These are phyloP conservation scores for Charaxes varanes DNA, from an alignment of 1,140 invertebrate genomes.

Conservation along the genomic window DNA sequence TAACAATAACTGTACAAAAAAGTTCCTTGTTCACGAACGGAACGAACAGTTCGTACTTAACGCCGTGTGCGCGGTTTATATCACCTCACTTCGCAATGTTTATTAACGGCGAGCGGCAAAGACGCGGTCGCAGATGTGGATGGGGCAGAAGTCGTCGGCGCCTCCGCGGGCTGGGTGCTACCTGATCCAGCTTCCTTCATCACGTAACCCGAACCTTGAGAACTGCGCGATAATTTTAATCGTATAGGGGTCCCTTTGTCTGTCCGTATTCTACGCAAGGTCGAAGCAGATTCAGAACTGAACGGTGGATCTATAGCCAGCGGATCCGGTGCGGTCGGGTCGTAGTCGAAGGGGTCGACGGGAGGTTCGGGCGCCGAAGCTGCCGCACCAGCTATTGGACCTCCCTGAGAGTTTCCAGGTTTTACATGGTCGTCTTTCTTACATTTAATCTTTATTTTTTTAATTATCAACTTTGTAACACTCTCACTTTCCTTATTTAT, in stretches of 20 bases:
- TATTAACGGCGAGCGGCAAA: slow-evolving; percentile 78
- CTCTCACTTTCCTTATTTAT: slow-evolving; percentile 76
- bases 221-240: slow-evolving; percentile 86
- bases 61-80: slow-evolving; percentile 67
- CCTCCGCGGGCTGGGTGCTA: slow-evolving; percentile 17
- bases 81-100: slow-evolving; percentile 92
- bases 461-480: slow-evolving; percentile 80
- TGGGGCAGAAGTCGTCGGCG: slow-evolving; percentile 29
- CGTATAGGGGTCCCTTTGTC: slow-evolving; percentile 85
- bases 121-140: slow-evolving; percentile 21
- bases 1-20: slow-evolving; percentile 27
- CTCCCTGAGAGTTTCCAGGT: slow-evolving; percentile 19
- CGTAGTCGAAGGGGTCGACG: slow-evolving; percentile 70
- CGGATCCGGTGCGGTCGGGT: slow-evolving; percentile 58
- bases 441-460: slow-evolving; percentile 73
- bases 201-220: slow-evolving; percentile 80
- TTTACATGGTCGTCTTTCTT: slow-evolving; percentile 43
- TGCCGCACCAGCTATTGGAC: slow-evolving; percentile 29
- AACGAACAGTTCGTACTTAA: slow-evolving; percentile 16
- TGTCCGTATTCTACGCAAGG: slow-evolving; percentile 76
- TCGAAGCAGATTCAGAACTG: slow-evolving; percentile 47
- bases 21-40: slow-evolving; percentile 12
- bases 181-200: slow-evolving; percentile 66
- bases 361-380: slow-evolving; percentile 34
- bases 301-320: slow-evolving; percentile 65